Evolutionary conservation across 2,888 invertebrate species (phyloP).

Genomic region (Xestia rhomboidea): DNA sequence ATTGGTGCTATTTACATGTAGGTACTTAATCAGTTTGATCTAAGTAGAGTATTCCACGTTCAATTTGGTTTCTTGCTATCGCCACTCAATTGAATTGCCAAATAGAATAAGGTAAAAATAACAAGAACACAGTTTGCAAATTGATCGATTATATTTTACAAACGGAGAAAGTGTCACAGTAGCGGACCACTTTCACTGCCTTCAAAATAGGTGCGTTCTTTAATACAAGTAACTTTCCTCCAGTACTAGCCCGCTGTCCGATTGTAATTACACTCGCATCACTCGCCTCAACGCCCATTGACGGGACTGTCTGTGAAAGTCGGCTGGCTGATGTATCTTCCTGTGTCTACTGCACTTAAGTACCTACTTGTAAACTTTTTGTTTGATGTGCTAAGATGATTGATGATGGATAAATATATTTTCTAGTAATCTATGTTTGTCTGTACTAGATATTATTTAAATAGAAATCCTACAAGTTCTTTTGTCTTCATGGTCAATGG

Average conservation of each 20-base stretch:
- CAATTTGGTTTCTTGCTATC: not conserved
- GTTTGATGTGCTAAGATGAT: constrained; percentile 34
- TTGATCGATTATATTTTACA: constrained; percentile 67
- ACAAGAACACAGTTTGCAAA: constrained; percentile 56
- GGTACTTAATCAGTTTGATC: not conserved
- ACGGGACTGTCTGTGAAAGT: constrained; percentile 58
- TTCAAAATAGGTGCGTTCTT: constrained; percentile 67
- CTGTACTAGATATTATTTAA: not conserved
- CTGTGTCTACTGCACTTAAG: constrained; percentile 9
- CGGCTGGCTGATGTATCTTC: constrained; percentile 9
- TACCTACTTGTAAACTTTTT: constrained; percentile 22
- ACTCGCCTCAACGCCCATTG: constrained; percentile 40
- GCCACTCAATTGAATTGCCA: constrained; percentile 1
- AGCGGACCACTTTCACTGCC: constrained; percentile 80
- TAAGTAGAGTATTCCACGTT: not conserved
- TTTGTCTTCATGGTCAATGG: not conserved
- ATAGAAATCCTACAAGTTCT: not conserved
- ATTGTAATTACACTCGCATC: constrained; percentile 59
- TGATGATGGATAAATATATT: constrained; percentile 7
- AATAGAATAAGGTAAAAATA: constrained; percentile 38
- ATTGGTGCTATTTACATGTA: not conserved
- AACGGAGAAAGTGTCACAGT: constrained; percentile 82
- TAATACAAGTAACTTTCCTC: constrained; percentile 69
- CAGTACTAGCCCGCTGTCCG: constrained; percentile 55
- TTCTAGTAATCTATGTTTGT: constrained; percentile 15